Base-by-base conservation (phyloP, 1,140 invertebrate species). In the Ylistrum balloti region DNA sequence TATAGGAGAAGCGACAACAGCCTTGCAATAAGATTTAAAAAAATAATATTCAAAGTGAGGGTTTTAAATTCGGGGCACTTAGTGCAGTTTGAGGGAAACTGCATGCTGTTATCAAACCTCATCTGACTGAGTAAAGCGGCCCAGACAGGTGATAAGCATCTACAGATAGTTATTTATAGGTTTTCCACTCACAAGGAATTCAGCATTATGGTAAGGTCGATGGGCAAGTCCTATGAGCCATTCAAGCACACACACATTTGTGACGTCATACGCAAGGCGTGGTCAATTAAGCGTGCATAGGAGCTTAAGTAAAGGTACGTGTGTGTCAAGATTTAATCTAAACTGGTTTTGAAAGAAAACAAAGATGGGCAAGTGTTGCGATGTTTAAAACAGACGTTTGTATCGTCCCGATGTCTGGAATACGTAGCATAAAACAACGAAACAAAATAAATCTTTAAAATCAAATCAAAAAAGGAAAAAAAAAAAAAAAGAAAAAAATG, bases 321-420 rank as follows among this genome's bases (percentile, higher is more conserved):
- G 56, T 74, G 56, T 74, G 56, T 74, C 22, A 5, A 74, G 56
- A 74, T 74, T 1, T 28, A 74, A 74, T 74, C 56, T 74, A 5
- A 74, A 74, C n/a, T 74, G 22, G n/a, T n/a, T 74, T 74, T 74
- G 56, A 74, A 22, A 74, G 56, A 74, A 74, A n/a, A 74, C 56
- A 74, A 74, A 74, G 22, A 17, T 74, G 56, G n/a, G 56, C 56
- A 74, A n/a, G 5, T 74, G 56, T 86, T 86, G 7, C 33, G n/a
- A 86, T 10, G 22, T 22, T 34, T 86, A 33, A 86, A 86, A 34
- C 13, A 33, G 28, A 86, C 15, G 15, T n/a, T 0, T 86, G 2
- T 33, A 86, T 45, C 41, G 41, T 15, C 41, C 1, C 41, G 20
- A 17, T 15, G 41, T 45, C 41, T 45, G 17, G 41, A 15, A 9